Evolutionary conservation across 92 coral and sea anemone species (phyloP).

Genomic region (Phenganax subtilis): DNA sequence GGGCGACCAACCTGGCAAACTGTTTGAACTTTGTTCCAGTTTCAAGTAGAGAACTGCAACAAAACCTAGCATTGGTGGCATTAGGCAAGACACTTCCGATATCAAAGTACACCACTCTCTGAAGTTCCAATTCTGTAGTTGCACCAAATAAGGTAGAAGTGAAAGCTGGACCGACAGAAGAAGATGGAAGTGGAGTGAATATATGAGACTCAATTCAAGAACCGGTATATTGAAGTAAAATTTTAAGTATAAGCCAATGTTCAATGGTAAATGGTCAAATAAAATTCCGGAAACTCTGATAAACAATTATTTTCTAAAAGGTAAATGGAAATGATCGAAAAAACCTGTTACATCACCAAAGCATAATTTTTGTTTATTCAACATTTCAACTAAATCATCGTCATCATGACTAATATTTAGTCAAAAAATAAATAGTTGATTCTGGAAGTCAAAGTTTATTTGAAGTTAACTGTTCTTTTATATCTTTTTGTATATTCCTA

Average conservation of each 20-base stretch:
- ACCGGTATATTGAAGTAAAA: neutral
- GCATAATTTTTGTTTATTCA: too few relatives aligned
- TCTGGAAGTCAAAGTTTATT: too few relatives aligned
- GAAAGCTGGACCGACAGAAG: neutral
- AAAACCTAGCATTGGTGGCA: constrained; percentile 57
- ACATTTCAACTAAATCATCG: too few relatives aligned
- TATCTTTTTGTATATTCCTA: too few relatives aligned
- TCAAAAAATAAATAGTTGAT: too few relatives aligned
- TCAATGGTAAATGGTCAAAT: neutral
- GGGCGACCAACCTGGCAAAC: constrained; percentile 52
- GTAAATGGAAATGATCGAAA: too few relatives aligned
- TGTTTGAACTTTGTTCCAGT: constrained; percentile 54
- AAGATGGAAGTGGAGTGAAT: neutral
- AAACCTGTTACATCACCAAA: too few relatives aligned
- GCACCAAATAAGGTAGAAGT: neutral
- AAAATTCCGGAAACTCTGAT: too few relatives aligned
- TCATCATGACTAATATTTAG: too few relatives aligned
- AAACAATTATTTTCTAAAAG: too few relatives aligned
- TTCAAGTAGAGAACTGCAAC: constrained; percentile 44
- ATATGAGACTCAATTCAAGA: neutral
- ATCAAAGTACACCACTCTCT: constrained; percentile 38
- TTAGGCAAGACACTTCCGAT: constrained; percentile 47
- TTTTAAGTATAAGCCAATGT: neutral
- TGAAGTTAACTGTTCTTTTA: too few relatives aligned
- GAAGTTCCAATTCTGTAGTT: constrained; percentile 11